Percentiles rank a stretch among this genome's conserved stretches.
phyloP scores from a whole-genome alignment of 2,888 invertebrate species.

The Gortyna flavago region DNA sequence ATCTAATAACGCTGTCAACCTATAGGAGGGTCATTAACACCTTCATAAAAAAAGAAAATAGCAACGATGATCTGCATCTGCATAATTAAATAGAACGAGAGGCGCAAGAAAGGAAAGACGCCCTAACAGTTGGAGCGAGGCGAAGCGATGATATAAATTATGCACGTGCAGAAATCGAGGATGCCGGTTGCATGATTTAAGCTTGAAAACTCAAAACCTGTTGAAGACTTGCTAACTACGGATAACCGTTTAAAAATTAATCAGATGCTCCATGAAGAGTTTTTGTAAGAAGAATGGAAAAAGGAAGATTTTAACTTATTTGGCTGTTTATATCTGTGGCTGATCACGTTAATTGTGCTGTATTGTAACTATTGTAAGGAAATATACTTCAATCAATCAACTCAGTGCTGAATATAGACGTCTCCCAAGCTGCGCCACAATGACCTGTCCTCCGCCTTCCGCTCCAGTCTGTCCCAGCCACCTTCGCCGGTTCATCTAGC shows the following conservation, averaged over 20 bases:
- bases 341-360: not conserved
- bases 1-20: constrained; percentile 66
- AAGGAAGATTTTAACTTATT: not conserved
- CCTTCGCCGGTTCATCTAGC: not conserved
- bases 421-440: not conserved
- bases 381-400: not conserved
- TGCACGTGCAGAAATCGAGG: constrained; percentile 80
- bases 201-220: constrained; percentile 78
- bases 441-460: not conserved
- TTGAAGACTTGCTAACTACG: constrained; percentile 78
- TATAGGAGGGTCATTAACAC: constrained; percentile 64
- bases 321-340: not conserved
- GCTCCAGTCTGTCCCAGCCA: not conserved
- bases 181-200: constrained; percentile 73
- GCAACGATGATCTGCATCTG: constrained; percentile 77
- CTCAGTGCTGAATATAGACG: not conserved
- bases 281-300: not conserved
- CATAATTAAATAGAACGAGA: constrained; percentile 80
- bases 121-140: constrained; percentile 47
- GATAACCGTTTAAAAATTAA: constrained; percentile 62
- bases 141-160: constrained; percentile 80
- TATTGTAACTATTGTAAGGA: not conserved
- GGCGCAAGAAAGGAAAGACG: constrained; percentile 52
- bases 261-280: not conserved
- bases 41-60: constrained; percentile 76